Conservation (phyloP, 2,797 vertebrate species). For the Garrulus glandarius region DNA sequence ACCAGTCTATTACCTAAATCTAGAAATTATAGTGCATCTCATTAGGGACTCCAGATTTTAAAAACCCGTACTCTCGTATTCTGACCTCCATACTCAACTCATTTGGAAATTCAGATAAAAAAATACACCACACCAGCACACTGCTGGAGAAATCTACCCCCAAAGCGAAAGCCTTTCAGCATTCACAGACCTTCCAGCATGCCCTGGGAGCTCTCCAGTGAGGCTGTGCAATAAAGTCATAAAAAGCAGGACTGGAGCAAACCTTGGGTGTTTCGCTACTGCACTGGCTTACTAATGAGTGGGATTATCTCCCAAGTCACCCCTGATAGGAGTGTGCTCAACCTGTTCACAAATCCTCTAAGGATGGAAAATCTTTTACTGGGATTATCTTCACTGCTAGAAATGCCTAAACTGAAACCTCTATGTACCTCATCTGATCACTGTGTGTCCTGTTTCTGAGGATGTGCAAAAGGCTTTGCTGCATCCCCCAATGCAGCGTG, state of each 20-base stretch:
- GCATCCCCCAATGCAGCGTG: fast-evolving
- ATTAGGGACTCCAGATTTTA: background rate
- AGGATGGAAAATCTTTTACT: background rate
- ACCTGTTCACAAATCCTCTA: background rate
- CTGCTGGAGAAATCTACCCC: background rate
- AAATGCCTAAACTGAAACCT: background rate
- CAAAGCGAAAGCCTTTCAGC: background rate
- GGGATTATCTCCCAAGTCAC: background rate
- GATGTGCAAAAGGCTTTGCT: background rate
- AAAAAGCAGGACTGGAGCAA: background rate
- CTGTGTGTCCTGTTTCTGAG: background rate
- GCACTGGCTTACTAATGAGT: fast-evolving
- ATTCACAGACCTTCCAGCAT: background rate
- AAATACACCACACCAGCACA: background rate
- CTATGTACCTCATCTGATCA: background rate
- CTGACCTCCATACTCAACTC: background rate
- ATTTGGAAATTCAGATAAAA: background rate
- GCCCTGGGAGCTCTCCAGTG: background rate
- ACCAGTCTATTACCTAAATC: background rate
- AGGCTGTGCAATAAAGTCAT: background rate
- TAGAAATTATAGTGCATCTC: background rate
- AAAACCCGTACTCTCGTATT: background rate
- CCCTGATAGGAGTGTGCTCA: background rate
- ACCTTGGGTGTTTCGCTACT: background rate
- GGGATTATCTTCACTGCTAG: background rate